Evolutionary conservation across 1,140 invertebrate species (phyloP), one percentile per base, ranked within the genome.

Genomic region (Hycleus phaleratus): DNA sequence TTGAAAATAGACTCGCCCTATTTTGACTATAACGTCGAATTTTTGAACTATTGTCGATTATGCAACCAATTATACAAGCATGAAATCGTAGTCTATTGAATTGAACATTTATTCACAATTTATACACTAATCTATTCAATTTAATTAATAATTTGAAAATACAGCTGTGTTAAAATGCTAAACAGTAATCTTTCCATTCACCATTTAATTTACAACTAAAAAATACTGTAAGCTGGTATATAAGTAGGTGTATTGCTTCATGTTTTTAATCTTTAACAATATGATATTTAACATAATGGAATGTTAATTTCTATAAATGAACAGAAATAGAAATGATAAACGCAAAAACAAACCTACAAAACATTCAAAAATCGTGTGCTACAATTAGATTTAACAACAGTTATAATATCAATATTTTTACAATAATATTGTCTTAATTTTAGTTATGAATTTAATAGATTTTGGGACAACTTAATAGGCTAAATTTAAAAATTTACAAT

Each of bases 161-260:
- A 59, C 60, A 62, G 54, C 56, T n/a, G 26, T 59, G 60, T 59
- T 52, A 46, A 56, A 5, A 47, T 53, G 39, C 60, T 62, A 62
- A 56, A 58, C 49, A 40, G 56, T 46, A 60, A 58, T 18, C 18
- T 50, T 55, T 64, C 57, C 63, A 45, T 65, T 61, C 61, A 65
- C 63, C 55, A 57, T 57, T 65, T 45, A 54, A 49, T 61, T 32
- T 32, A 56, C 49, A 61, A 56, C 61, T 67, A 65, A 47, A 60
- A 60, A 67, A 67, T 67, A 67, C 65, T 67, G 65, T 65, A 65
- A 65, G 59, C 56, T 62, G 49, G 58, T 63, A 53, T 62, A 66
- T 65, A 65, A 65, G 59, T 53, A 60, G 49, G 58, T 65, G 56
- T 62, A 66, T 66, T 63, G 53, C 60, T 61, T 59, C 60, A 56